A percentile compares a stretch with the other conserved stretches of the same genome.
Conservation (phyloP, 2,113 vertebrate genomes). For the Anas platyrhynchos region DNA sequence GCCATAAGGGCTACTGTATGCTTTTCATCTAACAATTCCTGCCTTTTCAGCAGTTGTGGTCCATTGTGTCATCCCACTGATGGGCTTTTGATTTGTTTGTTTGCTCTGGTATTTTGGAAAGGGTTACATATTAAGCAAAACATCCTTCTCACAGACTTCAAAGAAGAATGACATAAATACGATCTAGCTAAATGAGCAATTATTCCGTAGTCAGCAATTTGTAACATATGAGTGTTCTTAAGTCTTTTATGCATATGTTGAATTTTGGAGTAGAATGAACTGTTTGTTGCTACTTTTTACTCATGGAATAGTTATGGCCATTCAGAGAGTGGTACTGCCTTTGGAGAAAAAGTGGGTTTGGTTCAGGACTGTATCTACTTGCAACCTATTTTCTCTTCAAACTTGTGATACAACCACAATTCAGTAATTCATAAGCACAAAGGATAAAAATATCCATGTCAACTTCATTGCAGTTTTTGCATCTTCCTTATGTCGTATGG, state of each 20-base stretch:
- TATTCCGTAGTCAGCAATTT: neutral
- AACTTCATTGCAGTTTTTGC: neutral
- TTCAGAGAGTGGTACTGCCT: neutral
- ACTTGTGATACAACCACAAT: neutral
- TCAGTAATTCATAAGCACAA: neutral
- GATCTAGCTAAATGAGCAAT: neutral
- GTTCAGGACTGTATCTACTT: neutral
- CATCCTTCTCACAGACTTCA: neutral
- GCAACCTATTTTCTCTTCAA: neutral
- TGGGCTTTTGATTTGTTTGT: neutral
- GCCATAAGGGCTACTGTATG: neutral
- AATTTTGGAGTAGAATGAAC: neutral
- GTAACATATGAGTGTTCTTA: neutral
- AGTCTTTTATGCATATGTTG: neutral
- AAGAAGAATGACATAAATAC: neutral
- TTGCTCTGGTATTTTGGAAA: neutral
- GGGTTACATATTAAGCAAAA: neutral
- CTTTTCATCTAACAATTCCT: neutral
- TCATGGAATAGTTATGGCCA: neutral
- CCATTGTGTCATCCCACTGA: neutral
- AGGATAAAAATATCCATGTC: neutral
- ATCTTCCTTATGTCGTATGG: neutral
- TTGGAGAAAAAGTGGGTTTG: neutral
- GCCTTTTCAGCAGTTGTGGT: neutral
- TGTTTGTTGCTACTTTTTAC: neutral